Conservation (phyloP, 2,888 invertebrate species). For the Apotomis betuletana region DNA sequence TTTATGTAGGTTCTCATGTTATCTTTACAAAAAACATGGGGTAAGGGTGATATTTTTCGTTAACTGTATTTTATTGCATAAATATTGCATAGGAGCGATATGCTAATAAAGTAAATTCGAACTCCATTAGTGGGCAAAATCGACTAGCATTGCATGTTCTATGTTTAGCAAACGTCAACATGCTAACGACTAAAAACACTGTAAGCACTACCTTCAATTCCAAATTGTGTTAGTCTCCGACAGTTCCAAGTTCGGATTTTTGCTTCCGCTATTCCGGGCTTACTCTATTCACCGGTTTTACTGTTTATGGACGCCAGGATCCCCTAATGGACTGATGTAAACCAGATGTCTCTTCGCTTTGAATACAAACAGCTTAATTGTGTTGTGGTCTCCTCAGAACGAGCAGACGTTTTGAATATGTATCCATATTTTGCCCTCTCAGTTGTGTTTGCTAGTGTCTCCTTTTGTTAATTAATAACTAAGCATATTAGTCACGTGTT, state of each 20-base stretch:
- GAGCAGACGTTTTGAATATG: constrained; percentile 34
- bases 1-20: no score
- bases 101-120: neutral
- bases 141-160: no score
- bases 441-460: constrained; percentile 12
- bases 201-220: no score
- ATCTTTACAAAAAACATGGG: no score
- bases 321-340: constrained; percentile 38
- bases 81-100: no score
- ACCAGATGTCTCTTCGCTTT: constrained; percentile 34
- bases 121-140: no score
- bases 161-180: no score
- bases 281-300: neutral
- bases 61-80: no score
- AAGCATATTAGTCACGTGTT: constrained; percentile 13
- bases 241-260: neutral
- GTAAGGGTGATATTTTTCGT: no score
- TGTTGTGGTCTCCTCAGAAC: constrained; percentile 26
- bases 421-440: constrained; percentile 30
- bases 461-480: constrained; percentile 26
- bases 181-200: no score
- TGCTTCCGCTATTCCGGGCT: neutral
- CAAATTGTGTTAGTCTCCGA: neutral
- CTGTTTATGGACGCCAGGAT: constrained; percentile 24
- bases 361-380: constrained; percentile 41